Evolutionary conservation across 2,888 invertebrate species (phyloP).

Genomic region (Lepidocyrtoides sp.): DNA sequence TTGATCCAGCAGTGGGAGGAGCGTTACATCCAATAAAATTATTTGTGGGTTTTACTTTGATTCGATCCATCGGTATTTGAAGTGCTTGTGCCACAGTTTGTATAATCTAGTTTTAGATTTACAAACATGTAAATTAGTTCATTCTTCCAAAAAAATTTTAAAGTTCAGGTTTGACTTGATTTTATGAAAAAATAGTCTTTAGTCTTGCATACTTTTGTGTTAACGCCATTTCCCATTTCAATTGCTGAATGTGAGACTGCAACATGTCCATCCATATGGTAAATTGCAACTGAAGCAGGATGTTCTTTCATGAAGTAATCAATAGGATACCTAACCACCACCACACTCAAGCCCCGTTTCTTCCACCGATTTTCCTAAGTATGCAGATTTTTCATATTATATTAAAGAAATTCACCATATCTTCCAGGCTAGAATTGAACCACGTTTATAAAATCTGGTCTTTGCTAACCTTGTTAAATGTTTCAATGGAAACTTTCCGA

Average conservation of each 20-base stretch:
- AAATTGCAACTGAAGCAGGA: slow-evolving; percentile 61
- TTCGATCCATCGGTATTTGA: slow-evolving; percentile 86
- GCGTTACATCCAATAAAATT: slow-evolving; percentile 86
- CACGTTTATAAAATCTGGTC: no score
- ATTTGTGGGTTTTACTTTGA: slow-evolving; percentile 86
- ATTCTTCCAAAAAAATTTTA: background rate
- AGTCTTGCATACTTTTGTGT: slow-evolving; percentile 87
- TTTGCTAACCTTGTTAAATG: slow-evolving; percentile 86
- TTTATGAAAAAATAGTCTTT: background rate
- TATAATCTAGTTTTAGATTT: slow-evolving; percentile 87
- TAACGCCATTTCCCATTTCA: slow-evolving; percentile 87
- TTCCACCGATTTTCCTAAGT: slow-evolving; percentile 94
- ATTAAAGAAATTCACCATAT: background rate
- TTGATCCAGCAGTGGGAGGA: slow-evolving; percentile 86
- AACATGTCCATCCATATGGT: slow-evolving; percentile 71
- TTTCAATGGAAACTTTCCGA: slow-evolving; percentile 85
- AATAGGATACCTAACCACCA: slow-evolving; percentile 89
- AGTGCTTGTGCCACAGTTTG: slow-evolving; percentile 86
- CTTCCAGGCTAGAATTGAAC: no score
- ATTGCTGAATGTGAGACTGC: slow-evolving; percentile 86
- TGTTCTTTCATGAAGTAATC: slow-evolving; percentile 84
- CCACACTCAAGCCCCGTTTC: slow-evolving; percentile 89
- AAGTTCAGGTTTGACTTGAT: background rate
- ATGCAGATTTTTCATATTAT: background rate
- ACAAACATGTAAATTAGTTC: background rate